Base-by-base conservation (phyloP, 2,797 vertebrate species). In the Ptychobarbus kaznakovi region DNA sequence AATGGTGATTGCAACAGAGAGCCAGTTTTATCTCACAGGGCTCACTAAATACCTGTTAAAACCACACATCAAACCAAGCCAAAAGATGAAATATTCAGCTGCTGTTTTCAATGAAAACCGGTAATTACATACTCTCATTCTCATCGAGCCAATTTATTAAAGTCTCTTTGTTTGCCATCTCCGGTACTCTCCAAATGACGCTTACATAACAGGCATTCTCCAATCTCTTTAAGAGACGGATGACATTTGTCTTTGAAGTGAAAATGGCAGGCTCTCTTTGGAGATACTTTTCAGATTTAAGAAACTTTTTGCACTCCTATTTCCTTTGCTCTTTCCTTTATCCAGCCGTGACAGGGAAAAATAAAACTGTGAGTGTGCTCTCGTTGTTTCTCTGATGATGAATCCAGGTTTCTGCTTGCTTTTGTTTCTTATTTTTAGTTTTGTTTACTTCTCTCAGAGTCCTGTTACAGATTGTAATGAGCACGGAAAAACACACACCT, bases 221-320 rank as follows among this genome's bases (percentile, higher is more conserved):
- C 68, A 66, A 25, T 82, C 56, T 63, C 68, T 46, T 49, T 42
- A 32, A 32, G 58, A 68, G 76, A 65, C 53, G 15, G 68, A 20
- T 72, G 74, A 40, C 85, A 78, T 79, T 70, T 83, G 81, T 72
- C 65, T 86, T 86, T 83, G 66, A 63, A 82, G 80, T 70, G 56
- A 38, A 80, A 78, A 66, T 74, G 75, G 16, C 66, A 66, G 8
- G 25, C 22, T 40, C 5, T 5, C 66, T 83, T 66, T 79, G 32
- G 6, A 79, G 53, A 42, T 25, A 66, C 56, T 25, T 82, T 61
- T 70, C 51, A 81, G 38, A 56, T 82, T 82, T 58, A 38, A 40
- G 35, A 73, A 86, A 82, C 51, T 86, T 70, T 77, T 28, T 28
- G 40, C 65, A 22, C 11, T 68, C 16, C 16, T 28, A 8, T 46